Conservation (phyloP, 2,113 vertebrate genomes). For the Gracilinanus agilis region DNA sequence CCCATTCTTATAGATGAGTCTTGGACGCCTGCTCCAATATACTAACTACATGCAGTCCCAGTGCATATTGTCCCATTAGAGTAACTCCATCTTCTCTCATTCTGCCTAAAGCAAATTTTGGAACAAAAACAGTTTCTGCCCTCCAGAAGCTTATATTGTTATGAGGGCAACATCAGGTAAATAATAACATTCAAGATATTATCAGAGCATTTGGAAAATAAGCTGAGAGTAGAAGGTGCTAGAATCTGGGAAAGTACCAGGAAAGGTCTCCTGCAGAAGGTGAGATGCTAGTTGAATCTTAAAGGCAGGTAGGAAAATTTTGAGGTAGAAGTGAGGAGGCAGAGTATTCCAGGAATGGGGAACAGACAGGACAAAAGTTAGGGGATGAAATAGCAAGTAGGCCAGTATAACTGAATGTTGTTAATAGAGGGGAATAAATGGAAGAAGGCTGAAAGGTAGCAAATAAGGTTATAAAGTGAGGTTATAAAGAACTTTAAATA, state of each 20-base stretch:
- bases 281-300: not conserved
- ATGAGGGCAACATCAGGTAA: not conserved
- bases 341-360: not conserved
- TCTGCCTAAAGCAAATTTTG: not conserved
- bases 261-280: not conserved
- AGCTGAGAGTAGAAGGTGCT: not conserved
- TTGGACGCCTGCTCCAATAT: not conserved
- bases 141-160: not conserved
- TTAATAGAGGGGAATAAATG: not conserved
- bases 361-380: not conserved
- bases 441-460: not conserved
- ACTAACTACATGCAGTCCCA: not conserved
- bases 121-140: not conserved
- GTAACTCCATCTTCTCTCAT: not conserved
- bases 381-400: not conserved
- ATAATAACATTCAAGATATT: not conserved
- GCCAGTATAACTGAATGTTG: not conserved
- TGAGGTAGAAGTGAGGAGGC: not conserved
- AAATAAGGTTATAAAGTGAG: too few relatives aligned
- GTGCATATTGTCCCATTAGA: not conserved
- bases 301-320: not conserved
- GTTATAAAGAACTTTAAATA: not conserved
- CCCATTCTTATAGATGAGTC: not conserved
- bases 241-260: not conserved
- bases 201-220: not conserved